A percentile compares a stretch with the other conserved stretches of the same genome.
Conservation (phyloP, 2,888 invertebrate genomes). For the Thyatira batis region DNA sequence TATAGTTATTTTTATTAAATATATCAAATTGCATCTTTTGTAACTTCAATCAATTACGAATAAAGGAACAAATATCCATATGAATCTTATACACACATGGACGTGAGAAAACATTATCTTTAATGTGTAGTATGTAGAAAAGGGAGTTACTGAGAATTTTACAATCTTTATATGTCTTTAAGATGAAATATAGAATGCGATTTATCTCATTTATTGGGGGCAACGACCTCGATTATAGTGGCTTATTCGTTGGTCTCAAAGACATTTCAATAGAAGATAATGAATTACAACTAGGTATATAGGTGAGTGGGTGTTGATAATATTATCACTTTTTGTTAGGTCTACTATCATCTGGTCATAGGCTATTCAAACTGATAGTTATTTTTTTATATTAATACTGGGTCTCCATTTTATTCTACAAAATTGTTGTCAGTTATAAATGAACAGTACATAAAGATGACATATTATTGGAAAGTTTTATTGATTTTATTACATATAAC, state of each 20-base stretch:
- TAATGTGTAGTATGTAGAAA: no score
- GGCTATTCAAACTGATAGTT: slow-evolving; percentile 16
- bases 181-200: neutral
- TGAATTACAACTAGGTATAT: slow-evolving; percentile 10
- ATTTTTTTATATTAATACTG: neutral
- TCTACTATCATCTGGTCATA: slow-evolving; percentile 30
- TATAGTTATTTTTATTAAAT: no score
- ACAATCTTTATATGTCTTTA: neutral
- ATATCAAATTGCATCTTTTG: no score
- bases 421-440: slow-evolving; percentile 17
- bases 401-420: neutral
- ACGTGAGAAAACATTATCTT: no score
- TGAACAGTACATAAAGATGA: slow-evolving; percentile 20
- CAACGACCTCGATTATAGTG: neutral
- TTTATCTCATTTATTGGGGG: neutral
- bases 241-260: no score
- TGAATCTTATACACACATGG: no score
- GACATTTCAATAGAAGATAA: no score
- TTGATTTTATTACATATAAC: slow-evolving; percentile 19
- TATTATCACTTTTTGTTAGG: slow-evolving; percentile 12
- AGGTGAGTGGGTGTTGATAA: slow-evolving; percentile 18
- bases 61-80: no score
- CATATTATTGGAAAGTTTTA: slow-evolving; percentile 15
- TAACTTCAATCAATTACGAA: no score
- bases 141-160: neutral